Percentiles rank a stretch among this genome's conserved stretches.
Evolutionary conservation across 2,113 vertebrate species (phyloP).

Genomic region (Notothenia coriiceps): DNA sequence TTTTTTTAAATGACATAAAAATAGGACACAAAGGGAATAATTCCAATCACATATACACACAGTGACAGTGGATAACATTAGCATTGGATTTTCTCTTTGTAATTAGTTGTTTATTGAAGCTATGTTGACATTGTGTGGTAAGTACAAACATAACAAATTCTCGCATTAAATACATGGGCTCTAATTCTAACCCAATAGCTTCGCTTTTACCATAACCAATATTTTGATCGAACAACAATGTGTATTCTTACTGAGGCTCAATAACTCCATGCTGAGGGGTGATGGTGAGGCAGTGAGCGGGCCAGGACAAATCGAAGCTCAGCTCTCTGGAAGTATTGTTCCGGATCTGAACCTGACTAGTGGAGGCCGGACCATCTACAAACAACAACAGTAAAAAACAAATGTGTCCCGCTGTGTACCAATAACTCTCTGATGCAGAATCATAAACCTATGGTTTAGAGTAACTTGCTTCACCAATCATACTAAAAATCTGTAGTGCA

Average conservation of each 20-base stretch:
- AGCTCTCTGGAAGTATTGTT: slow-evolving; percentile 86
- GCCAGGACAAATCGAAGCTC: slow-evolving; percentile 95
- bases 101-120: neutral
- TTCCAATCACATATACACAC: neutral
- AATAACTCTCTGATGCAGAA: neutral
- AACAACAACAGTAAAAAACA: neutral
- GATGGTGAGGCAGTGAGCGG: slow-evolving; percentile 94
- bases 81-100: neutral
- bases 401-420: neutral
- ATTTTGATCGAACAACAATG: neutral
- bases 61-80: neutral
- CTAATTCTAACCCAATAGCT: neutral
- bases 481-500: neutral
- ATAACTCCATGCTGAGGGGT: slow-evolving; percentile 93
- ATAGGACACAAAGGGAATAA: neutral
- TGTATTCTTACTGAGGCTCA: slow-evolving; percentile 87
- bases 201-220: neutral
- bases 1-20: slow-evolving; percentile 9
- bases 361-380: slow-evolving; percentile 85
- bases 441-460: neutral
- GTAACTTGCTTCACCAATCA: neutral
- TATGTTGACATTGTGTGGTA: neutral
- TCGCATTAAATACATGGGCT: no score
- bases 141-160: neutral
- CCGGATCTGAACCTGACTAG: slow-evolving; percentile 84